These are phyloP conservation scores for Schizopygopsis malacanthus DNA, from an alignment of 2,797 vertebrate species.

Conservation along the genomic window DNA sequence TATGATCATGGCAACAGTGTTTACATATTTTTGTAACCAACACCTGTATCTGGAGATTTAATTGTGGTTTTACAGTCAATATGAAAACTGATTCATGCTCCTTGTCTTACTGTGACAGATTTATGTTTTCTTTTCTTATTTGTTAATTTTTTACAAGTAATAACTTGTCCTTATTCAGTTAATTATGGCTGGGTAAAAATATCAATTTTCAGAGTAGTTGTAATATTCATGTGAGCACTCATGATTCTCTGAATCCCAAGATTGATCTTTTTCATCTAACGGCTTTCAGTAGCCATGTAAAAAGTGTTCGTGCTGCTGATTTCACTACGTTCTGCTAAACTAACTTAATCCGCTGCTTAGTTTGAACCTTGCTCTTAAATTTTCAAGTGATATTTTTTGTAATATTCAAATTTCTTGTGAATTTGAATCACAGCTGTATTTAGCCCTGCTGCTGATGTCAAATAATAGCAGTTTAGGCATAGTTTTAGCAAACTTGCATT, in stretches of 20 bases:
- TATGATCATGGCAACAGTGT: constrained; percentile 1
- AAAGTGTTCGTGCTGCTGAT: neutral
- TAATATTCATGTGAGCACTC: neutral
- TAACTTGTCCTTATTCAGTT: neutral
- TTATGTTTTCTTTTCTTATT: neutral
- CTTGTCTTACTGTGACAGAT: neutral
- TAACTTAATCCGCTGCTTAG: neutral
- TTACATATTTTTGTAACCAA: neutral
- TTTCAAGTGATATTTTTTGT: neutral
- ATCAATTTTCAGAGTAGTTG: neutral
- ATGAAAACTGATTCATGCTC: neutral
- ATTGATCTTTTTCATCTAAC: neutral
- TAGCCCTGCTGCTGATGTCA: neutral
- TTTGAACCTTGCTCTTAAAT: neutral
- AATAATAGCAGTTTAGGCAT: neutral
- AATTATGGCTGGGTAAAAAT: neutral
- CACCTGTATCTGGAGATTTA: neutral
- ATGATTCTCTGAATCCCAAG: neutral
- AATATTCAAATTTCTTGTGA: neutral
- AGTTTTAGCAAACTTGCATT: neutral
- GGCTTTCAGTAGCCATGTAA: neutral
- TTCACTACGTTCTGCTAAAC: neutral
- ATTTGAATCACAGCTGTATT: neutral
- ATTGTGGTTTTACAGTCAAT: neutral
- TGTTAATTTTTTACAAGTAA: neutral